A percentile compares a stretch with the other conserved stretches of the same genome.
phyloP scores from a whole-genome alignment of 2,888 invertebrate genomes.

The Nasonia oneida region DNA sequence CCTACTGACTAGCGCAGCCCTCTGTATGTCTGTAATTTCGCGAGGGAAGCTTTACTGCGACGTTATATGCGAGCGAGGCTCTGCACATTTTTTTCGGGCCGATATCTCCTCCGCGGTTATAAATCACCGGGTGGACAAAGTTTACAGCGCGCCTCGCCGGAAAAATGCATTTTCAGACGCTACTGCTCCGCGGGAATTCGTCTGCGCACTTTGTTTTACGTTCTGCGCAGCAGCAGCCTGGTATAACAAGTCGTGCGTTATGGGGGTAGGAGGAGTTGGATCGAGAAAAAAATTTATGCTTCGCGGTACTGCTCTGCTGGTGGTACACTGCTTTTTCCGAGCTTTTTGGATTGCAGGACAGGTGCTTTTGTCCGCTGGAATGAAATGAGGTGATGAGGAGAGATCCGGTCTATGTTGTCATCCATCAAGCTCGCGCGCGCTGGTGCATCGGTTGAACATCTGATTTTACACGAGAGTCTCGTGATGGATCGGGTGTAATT shows the following conservation, averaged over 20 bases:
- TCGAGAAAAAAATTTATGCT: not conserved
- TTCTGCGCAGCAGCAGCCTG: not conserved
- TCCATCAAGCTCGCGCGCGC: not conserved
- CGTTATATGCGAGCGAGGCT: not conserved
- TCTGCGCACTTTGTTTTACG: not conserved
- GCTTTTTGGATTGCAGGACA: not conserved
- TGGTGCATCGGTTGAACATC: not conserved
- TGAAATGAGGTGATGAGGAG: not conserved
- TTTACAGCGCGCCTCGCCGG: too few relatives aligned
- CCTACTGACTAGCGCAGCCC: not conserved
- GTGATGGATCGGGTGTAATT: not conserved
- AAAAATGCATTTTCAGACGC: slow-evolving; percentile 57
- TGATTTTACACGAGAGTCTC: not conserved
- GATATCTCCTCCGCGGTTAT: slow-evolving; percentile 36
- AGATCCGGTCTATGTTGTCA: not conserved
- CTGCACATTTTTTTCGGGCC: not conserved
- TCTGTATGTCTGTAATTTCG: not conserved
- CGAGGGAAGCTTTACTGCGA: not conserved
- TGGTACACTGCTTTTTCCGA: not conserved
- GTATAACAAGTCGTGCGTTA: not conserved
- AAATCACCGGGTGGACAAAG: slow-evolving; percentile 52
- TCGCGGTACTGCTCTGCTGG: not conserved
- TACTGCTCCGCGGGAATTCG: slow-evolving; percentile 28
- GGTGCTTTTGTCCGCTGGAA: not conserved
- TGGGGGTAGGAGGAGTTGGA: not conserved